These are phyloP conservation scores for Paradoxurus hermaphroditus DNA, from an alignment of 2,113 vertebrate genomes.

Conservation along the genomic window DNA sequence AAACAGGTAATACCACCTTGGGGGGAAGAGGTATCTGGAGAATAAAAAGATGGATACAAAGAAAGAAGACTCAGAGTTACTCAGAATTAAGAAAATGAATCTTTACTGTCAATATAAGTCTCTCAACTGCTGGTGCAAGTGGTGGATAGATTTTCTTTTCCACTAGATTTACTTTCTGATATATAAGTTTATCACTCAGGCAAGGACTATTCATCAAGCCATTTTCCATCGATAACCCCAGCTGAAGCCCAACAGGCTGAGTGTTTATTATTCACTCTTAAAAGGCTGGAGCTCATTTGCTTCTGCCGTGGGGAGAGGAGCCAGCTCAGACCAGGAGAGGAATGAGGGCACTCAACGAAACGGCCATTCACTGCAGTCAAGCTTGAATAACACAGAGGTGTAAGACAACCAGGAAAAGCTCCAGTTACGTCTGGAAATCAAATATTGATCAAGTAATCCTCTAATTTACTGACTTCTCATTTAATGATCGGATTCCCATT, in stretches of 20 bases:
- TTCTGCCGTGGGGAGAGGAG: constrained; percentile 44
- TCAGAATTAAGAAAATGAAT: constrained; percentile 81
- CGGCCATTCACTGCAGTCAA: neutral
- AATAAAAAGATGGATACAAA: neutral
- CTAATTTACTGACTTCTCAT: constrained; percentile 35
- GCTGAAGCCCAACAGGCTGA: constrained; percentile 80
- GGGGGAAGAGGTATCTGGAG: accelerated
- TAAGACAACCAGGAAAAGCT: neutral
- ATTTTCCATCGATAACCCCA: constrained; percentile 83
- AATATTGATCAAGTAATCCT: constrained; percentile 17
- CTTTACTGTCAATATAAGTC: constrained; percentile 52
- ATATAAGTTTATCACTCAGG: constrained; percentile 88
- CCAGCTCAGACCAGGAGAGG: neutral
- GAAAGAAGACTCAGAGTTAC: constrained; percentile 31
- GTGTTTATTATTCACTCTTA: constrained; percentile 76
- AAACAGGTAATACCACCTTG: neutral
- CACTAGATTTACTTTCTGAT: constrained; percentile 90
- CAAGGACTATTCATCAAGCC: constrained; percentile 82
- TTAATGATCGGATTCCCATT: constrained; percentile 3
- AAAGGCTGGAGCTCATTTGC: constrained; percentile 57
- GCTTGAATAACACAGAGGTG: neutral
- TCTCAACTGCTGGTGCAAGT: constrained; percentile 76
- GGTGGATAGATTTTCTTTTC: constrained; percentile 86
- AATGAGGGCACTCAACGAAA: neutral
- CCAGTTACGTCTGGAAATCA: neutral